Evolutionary conservation across 1,140 invertebrate species (phyloP), one percentile per base, ranked within the genome.

Genomic region (Mercenaria mercenaria): DNA sequence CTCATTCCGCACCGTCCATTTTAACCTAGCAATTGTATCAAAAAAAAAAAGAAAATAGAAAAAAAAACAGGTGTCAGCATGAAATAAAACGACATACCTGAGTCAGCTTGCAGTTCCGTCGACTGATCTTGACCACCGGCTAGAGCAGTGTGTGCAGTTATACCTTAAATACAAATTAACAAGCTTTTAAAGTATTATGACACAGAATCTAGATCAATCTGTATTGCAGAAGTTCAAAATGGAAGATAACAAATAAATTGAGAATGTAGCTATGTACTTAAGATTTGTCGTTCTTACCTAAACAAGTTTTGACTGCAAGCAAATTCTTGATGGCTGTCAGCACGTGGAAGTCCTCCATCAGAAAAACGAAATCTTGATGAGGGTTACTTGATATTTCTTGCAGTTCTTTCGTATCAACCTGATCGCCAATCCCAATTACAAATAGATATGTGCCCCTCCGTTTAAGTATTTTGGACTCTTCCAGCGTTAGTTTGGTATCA

Each of bases 351-450:
- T 80, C 52, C 13, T 80, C 77, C 77, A 80, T 37, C 32, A 39
- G n/a, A 29, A 84, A 72, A 32, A 84, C 26, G 11, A 50, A 84
- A 29, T 67, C 34, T 18, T 69, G 37, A 47, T 43, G 8, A 0
- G 59, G 61, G 3, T 84, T 4, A 26, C 81, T 72, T 11, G 81
- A 61, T 34, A 84, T 39, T 18, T n/a, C n/a, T 18, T 29, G 39
- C 6, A 84, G 61, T 69, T 84, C 81, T 0, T n/a, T 18, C 47
- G 26, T 69, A 34, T 84, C 81, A 15, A 84, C 81, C 20, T 61
- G 37, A 6, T 86, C 32, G 11, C 94, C 94, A 34, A 94, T 91
- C 3, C 93, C 94, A 15, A 94, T 83, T n/a, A 91, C 91, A 84
- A 94, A 93, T 23, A 94, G 41, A n/a, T 91, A 69, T 0, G 93